phyloP scores from a whole-genome alignment of 2,888 invertebrate species.

The Pomacea canaliculata region DNA sequence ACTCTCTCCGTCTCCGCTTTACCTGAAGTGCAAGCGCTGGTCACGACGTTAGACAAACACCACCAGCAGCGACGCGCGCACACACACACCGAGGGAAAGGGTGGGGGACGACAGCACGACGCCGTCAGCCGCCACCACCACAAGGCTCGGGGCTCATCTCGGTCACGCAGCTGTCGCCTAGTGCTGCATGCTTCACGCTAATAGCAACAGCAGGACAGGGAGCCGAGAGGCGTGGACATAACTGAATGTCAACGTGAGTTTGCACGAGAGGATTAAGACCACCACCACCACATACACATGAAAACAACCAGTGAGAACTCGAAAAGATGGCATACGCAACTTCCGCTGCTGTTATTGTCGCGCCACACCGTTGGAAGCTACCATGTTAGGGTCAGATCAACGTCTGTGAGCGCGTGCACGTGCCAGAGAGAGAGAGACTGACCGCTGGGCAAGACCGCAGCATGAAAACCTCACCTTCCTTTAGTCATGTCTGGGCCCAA shows the following conservation, averaged over 20 bases:
- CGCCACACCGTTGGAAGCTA: too few species aligned
- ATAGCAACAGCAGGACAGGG: neutral
- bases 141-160: constrained; percentile 1
- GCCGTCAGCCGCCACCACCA: neutral
- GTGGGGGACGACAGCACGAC: constrained; percentile 1
- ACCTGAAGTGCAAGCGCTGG: too few species aligned
- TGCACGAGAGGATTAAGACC: neutral
- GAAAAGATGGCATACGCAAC: neutral
- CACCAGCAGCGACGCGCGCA: neutral
- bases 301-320: neutral
- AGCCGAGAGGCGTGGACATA: constrained; percentile 1
- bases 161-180: neutral
- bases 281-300: neutral
- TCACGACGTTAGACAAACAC: too few species aligned
- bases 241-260: neutral
- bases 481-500: too few species aligned
- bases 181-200: too few species aligned
- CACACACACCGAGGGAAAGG: constrained; percentile 7
- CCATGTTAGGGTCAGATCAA: too few species aligned
- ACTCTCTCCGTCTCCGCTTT: too few species aligned
- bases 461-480: too few species aligned
- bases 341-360: neutral
- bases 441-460: neutral
- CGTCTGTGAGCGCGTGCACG: neutral
- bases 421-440: constrained; percentile 11